These are phyloP conservation scores for Serranus cabrilla DNA, from an alignment of 2,797 vertebrate species.

Conservation along the genomic window DNA sequence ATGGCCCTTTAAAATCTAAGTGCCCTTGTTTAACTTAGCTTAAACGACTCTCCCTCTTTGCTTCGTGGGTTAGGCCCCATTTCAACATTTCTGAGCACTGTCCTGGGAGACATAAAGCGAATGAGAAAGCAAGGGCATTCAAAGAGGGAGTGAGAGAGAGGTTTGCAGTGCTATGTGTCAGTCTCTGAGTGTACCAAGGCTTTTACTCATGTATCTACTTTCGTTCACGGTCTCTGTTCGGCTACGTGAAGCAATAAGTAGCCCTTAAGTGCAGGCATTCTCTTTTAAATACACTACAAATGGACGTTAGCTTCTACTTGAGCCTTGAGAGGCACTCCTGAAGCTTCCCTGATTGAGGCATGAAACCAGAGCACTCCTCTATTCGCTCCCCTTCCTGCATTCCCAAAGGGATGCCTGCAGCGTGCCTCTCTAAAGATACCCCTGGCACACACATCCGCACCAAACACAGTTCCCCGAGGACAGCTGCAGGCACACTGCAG, in stretches of 20 bases:
- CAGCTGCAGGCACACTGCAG: slow-evolving; percentile 67
- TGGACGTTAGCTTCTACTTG: slow-evolving; percentile 79
- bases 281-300: slow-evolving; percentile 85
- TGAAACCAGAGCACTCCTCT: slow-evolving; percentile 75
- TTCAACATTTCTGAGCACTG: slow-evolving; percentile 84
- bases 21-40: slow-evolving; percentile 87
- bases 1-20: slow-evolving; percentile 85
- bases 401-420: slow-evolving; percentile 72
- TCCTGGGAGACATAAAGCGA: slow-evolving; percentile 84
- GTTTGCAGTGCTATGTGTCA: slow-evolving; percentile 68
- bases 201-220: slow-evolving; percentile 77
- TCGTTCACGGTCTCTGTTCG: slow-evolving; percentile 64
- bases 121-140: slow-evolving; percentile 80
- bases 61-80: slow-evolving; percentile 82
- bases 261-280: slow-evolving; percentile 80
- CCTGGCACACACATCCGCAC: slow-evolving; percentile 68
- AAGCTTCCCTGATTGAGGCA: slow-evolving; percentile 78
- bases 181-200: slow-evolving; percentile 59
- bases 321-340: slow-evolving; percentile 81
- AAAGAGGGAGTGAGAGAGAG: slow-evolving; percentile 53
- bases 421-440: slow-evolving; percentile 71
- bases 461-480: slow-evolving; percentile 70
- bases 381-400: slow-evolving; percentile 61
- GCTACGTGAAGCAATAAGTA: slow-evolving; percentile 75
- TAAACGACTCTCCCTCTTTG: slow-evolving; percentile 84